Evolutionary conservation across 2,888 invertebrate species (phyloP), one percentile per base, ranked within the genome.

Genomic region (Machimus rusticus): DNA sequence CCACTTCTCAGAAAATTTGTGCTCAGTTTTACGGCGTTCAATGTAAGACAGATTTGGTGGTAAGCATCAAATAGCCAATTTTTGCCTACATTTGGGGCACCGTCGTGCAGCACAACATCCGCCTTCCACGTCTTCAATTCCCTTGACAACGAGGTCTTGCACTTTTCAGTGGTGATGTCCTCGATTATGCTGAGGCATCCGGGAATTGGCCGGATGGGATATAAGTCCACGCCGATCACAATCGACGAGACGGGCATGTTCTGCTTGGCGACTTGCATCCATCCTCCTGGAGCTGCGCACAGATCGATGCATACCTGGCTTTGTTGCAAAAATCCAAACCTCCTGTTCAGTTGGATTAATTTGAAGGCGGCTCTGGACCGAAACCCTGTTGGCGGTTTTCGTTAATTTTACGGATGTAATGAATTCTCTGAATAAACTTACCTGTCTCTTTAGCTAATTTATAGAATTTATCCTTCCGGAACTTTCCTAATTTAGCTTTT

Each of bases 341-440:
- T 99, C 89, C 99, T 95, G 93, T 99, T 99, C 85, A 99, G 93
- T 92, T 99, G 99, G 89, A 99, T 98, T 90, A 99, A 95, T 92
- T 99, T 99, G 93, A 99, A 99, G n/a, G 99, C 98, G 90, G 99
- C 98, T 94, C 99, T 95, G 89, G 99, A 99, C 90, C 99, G 95
- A 93, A 95, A 99, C 90, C 99, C 99, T 98, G 91, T 85, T 90
- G 92, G 51, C 43, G 77, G 46, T 8, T 39, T 23, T 28, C 2
- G 16, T 37, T 39, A 37, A 19, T 23, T 37, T 39, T 23, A 39
- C 34, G 5, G 1, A 19, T 16, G 46, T 16, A 87, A 28, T 28
- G 81, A 28, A 8, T 34, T 31, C 1, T 8, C 23, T 39, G 19
- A 31, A 77, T 46, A 34, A 43, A 57, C 57, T 92, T 93, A 98